Evolutionary conservation across 2,888 invertebrate genomes (phyloP).

Genomic region (Hecatera dysodea): DNA sequence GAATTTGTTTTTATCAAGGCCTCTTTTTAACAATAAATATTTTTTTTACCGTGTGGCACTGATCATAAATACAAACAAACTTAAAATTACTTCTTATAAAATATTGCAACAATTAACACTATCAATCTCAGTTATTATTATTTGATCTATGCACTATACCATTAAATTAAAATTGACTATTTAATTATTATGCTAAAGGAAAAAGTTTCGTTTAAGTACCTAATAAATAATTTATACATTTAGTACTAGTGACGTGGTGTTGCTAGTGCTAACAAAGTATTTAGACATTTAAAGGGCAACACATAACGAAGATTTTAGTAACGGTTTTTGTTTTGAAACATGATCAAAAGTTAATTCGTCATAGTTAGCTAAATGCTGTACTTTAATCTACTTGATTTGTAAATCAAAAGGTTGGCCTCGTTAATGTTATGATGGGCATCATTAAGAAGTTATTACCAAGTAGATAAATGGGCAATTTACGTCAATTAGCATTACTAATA

Average conservation of each 20-base stretch:
- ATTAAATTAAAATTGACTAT: constrained; percentile 84
- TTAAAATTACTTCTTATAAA: constrained; percentile 71
- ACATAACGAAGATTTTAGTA: constrained; percentile 57
- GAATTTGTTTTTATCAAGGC: constrained; percentile 62
- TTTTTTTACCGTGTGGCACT: constrained; percentile 69
- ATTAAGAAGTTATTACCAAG: constrained; percentile 12
- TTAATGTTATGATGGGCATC: constrained; percentile 7
- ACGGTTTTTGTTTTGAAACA: constrained; percentile 14
- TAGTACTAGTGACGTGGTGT: constrained; percentile 72
- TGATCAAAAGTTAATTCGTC: not conserved
- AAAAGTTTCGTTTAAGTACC: constrained; percentile 67
- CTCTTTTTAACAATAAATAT: constrained; percentile 62
- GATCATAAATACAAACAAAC: constrained; percentile 72
- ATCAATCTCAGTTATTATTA: constrained; percentile 82
- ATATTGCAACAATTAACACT: constrained; percentile 80
- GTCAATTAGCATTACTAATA: constrained; percentile 49
- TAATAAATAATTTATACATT: constrained; percentile 69
- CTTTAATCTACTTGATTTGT: not conserved
- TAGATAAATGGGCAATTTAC: constrained; percentile 10
- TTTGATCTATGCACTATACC: constrained; percentile 72
- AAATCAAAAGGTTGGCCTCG: constrained; percentile 17
- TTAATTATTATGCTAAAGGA: constrained; percentile 83
- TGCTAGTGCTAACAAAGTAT: constrained; percentile 60
- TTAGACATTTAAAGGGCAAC: constrained; percentile 32
- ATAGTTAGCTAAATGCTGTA: constrained; percentile 2